phyloP scores from a whole-genome alignment of 1,140 invertebrate genomes.

The Drosophila parvula region DNA sequence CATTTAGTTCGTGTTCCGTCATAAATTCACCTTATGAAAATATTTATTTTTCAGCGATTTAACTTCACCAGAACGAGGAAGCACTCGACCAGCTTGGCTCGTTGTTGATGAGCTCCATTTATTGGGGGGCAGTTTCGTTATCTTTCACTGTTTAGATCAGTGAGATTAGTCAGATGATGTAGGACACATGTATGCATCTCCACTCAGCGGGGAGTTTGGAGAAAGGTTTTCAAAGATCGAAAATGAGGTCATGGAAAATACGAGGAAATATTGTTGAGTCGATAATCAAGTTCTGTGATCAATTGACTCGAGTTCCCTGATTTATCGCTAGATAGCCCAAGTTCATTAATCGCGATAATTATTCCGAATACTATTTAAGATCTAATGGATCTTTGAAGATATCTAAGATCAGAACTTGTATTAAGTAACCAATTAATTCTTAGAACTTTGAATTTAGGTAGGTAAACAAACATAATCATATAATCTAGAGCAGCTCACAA shows the following conservation, averaged over 20 bases:
- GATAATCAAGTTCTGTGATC: slow-evolving; percentile 23
- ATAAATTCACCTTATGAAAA: slow-evolving; percentile 34
- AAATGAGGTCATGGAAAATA: slow-evolving; percentile 27
- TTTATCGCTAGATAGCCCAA: slow-evolving; percentile 7
- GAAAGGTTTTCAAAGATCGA: slow-evolving; percentile 33
- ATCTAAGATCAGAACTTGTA: not conserved
- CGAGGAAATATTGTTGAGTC: slow-evolving; percentile 13
- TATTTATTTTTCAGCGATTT: slow-evolving; percentile 28
- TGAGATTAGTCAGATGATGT: slow-evolving; percentile 22
- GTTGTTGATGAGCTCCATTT: slow-evolving; percentile 29
- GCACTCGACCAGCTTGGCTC: not conserved
- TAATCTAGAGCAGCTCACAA: not conserved
- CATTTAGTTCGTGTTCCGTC: slow-evolving; percentile 25
- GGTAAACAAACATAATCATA: not conserved
- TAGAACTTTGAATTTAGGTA: not conserved
- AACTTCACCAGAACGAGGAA: slow-evolving; percentile 17
- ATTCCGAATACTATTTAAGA: not conserved
- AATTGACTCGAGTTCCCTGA: slow-evolving; percentile 5
- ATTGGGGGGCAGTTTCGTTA: slow-evolving; percentile 6
- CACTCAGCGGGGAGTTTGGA: slow-evolving; percentile 36
- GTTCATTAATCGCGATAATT: not conserved
- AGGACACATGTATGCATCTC: slow-evolving; percentile 27
- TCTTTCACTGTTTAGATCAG: slow-evolving; percentile 8
- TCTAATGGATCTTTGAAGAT: not conserved
- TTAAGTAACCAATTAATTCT: not conserved